Evolutionary conservation across 2,888 invertebrate genomes (phyloP), one percentile per base, ranked within the genome.

Genomic region (Mechanitis messenoides): DNA sequence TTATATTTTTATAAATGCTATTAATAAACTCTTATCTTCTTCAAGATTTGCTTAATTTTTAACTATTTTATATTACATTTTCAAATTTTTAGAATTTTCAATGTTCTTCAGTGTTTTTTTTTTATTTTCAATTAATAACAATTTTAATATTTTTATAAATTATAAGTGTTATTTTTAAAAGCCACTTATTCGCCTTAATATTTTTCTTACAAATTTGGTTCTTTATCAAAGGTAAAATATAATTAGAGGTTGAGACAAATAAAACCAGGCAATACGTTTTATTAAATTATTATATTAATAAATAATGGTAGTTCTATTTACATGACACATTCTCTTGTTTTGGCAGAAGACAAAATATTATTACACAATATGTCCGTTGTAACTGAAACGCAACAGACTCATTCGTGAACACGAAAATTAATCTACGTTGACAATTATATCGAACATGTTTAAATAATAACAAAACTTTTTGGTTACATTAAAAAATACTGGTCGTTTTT

Each of bases 261-360:
- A 76, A 87, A 87, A 84, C 77, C 78, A 69, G 47, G 42, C 59
- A 60, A 61, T 63, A 60, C 72, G 59, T 68, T 77, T 76, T 88
- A 50, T 87, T 87, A 87, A 90, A 88, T 89, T 88, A 90, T 89
- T 89, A 88, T 90, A 90, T 90, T 90, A 90, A 90, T 90, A 90
- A 90, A 90, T 90, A 90, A 89, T 90, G 90, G 90, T 90, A 90
- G 90, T 87, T 90, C 84, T 90, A 90, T 90, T 89, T 90, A 90
- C 90, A 90, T 89, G 90, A 90, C 90, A 90, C 90, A 87, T 86
- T 89, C 85, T 87, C 84, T 90, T 88, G 88, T 89, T 90, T 90
- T 90, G 90, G 90, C 90, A 90, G 86, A 90, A 88, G 83, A 88
- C 87, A 88, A 89, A 87, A 85, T 86, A 90, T 87, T 83, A 84